phyloP scores from a whole-genome alignment of 2,113 vertebrate species.

The Grammatotria lemairii region DNA sequence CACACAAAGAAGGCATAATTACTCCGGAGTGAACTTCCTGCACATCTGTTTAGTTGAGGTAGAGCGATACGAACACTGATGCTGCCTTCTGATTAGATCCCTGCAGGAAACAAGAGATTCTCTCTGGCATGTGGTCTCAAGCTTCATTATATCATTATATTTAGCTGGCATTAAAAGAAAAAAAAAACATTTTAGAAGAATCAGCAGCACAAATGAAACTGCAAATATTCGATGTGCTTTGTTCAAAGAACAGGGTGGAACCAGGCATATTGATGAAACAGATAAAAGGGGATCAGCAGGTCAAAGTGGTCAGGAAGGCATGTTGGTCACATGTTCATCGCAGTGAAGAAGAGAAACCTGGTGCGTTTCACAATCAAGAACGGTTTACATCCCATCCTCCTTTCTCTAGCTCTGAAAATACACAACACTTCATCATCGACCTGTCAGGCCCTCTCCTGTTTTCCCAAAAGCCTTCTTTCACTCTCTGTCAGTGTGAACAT shows the following conservation, averaged over 20 bases:
- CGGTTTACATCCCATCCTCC: not conserved
- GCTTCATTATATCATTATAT: not conserved
- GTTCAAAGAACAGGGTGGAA: not conserved
- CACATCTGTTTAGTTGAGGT: conserved; percentile 40
- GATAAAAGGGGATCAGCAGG: not conserved
- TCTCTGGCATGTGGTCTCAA: not conserved
- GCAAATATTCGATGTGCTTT: not conserved
- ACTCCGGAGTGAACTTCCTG: conserved; percentile 25
- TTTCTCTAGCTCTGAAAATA: not conserved
- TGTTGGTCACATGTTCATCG: not conserved
- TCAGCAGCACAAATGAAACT: not conserved
- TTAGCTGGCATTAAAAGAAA: not conserved
- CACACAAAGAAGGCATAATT: conserved; percentile 27
- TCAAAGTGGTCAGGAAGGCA: not conserved
- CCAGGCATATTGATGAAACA: not conserved
- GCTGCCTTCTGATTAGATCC: conserved; percentile 37
- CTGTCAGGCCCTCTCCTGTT: not conserved
- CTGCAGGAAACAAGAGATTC: conserved; percentile 26
- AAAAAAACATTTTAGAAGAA: not conserved
- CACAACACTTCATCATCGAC: no score
- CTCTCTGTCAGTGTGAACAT: not conserved
- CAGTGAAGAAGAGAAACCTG: not conserved
- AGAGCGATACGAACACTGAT: not conserved
- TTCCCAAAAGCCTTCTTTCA: not conserved
- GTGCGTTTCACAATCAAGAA: not conserved